Base-by-base conservation (phyloP, 1,140 invertebrate species). In the Neoseiulus cucumeris region DNA sequence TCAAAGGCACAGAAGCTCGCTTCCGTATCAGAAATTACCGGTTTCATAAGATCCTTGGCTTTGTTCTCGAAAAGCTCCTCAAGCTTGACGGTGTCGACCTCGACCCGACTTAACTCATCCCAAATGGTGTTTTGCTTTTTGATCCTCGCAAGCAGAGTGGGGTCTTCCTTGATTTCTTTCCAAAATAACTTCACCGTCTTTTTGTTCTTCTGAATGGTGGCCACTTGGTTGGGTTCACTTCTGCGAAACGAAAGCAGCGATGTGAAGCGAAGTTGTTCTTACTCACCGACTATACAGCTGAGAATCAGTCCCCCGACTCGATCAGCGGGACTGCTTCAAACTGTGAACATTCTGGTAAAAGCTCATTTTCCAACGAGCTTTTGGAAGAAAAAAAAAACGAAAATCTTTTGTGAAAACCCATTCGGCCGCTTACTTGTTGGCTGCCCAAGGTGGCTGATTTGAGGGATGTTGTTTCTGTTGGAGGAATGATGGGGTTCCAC, bases 161-260 rank as follows among this genome's bases (percentile, higher is more conserved):
- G 82, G 74, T 91, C 89, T 68, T 93, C 89, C 68, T 77, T 75
- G 2, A 82, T 76, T 78, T 97, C 91, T 74, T 89, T 89, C 95
- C 95, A 99, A 75, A 98, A 98, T n/a, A 99, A 78, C 78, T 96
- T 96, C 4, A 98, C 86, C n/a, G 94, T 97, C 76, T 97, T 97
- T 75, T 95, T 96, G 71, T 84, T 91, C 74, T 95, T 95, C 72
- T 86, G 87, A 18, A 73, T 66, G 29, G 28, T 66, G 64, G 70
- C 69, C 41, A 7, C 25, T 29, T 64, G 47, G 18, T 30, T 22
- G 30, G 47, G 22, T 67, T 44, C 12, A 67, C 41, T 67, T 20
- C 45, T 28, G 30, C 45, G 14, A 20, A 25, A 59, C 22, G 33
- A 39, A 39, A 39, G 33, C 9, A 39, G 9, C 33, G 33, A 39